Base-by-base conservation (phyloP, 2,888 invertebrate species). In the Drosophila gaucha region DNA sequence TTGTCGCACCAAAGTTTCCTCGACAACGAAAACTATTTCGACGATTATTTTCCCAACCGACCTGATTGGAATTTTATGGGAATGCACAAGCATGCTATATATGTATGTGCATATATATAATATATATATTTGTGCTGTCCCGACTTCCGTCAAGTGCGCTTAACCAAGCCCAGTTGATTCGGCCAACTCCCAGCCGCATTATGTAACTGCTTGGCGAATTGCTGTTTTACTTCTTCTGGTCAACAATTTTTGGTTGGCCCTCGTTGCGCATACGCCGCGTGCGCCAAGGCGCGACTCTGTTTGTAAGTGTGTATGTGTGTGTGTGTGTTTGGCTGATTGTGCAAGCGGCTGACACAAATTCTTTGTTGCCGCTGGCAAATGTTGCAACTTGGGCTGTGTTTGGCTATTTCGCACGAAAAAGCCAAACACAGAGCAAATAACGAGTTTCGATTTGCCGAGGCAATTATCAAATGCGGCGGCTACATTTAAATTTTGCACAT, bases 321-420 rank as follows among this genome's bases (percentile, higher is more conserved):
- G 31, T 41, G 36, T 30, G 51, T 18, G 43, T 46, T 54, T 54
- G 67, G 64, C 41, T 18, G 68, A 59, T 84, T 80, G 84, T 75
- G 80, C 78, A 84, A 80, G 71, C 62, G 60, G 36, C 59, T 80
- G 84, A 80, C 80, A 80, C 80, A 80, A 80, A 80, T 82, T 82
- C 80, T 80, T 82, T 82, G 68, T 50, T 63, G 62, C 78, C 41
- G 47, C 67, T 60, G 68, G 66, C 41, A 52, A 63, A 66, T 80
- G 63, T 78, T 69, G 84, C 65, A 83, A 80, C 49, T 56, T 47
- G 54, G 51, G 33, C 28, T 35, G 22, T 36, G 12, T 52, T 51
- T 33, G 14, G 9, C 44, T 28, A 30, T 38, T 67, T 52, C 39
- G 55, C 65, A 66, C 49, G 59, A 60, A 67, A 67, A 71, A 46